Conservation (phyloP, 64 coral and sea anemone species). For the Stylophora pistillata region DNA sequence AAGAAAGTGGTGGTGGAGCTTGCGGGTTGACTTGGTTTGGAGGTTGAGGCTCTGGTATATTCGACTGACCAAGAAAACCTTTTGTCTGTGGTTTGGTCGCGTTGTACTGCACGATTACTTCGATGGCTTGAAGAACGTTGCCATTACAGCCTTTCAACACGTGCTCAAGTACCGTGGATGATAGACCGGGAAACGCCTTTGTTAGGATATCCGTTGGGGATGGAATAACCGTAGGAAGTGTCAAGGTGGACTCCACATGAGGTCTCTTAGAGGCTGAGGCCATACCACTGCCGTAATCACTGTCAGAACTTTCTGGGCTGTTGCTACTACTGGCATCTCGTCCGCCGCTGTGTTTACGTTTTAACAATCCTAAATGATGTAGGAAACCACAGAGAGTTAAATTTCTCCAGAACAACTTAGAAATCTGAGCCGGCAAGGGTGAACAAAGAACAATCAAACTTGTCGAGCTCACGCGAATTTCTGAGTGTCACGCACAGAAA, state of each 20-base stretch:
- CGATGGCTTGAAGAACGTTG: conserved; percentile 93
- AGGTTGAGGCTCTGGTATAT: conserved; percentile 26
- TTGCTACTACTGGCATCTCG: not conserved
- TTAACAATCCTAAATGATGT: not conserved
- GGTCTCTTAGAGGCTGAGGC: conserved; percentile 18
- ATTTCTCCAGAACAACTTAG: not conserved
- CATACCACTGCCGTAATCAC: conserved; percentile 7
- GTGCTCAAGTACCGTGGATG: conserved; percentile 66
- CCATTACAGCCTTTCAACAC: conserved; percentile 90
- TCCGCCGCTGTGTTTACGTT: conserved; percentile 8
- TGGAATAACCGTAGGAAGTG: conserved; percentile 30
- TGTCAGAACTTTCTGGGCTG: conserved; percentile 38
- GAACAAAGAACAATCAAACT: no score
- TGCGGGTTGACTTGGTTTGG: conserved; percentile 29
- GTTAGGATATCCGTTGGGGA: conserved; percentile 68
- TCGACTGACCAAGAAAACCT: not conserved
- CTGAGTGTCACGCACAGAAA: no score
- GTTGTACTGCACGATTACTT: conserved; percentile 85
- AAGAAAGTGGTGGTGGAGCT: not conserved
- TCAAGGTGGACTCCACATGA: conserved; percentile 5
- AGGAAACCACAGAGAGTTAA: not conserved
- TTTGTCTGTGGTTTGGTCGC: not conserved
- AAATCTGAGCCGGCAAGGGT: no score
- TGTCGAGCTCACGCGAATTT: no score
- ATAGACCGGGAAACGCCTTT: conserved; percentile 72